Percentiles rank a stretch among this genome's conserved stretches.
phyloP scores from a whole-genome alignment of 2,113 vertebrate species.

The Trogon melanurus region DNA sequence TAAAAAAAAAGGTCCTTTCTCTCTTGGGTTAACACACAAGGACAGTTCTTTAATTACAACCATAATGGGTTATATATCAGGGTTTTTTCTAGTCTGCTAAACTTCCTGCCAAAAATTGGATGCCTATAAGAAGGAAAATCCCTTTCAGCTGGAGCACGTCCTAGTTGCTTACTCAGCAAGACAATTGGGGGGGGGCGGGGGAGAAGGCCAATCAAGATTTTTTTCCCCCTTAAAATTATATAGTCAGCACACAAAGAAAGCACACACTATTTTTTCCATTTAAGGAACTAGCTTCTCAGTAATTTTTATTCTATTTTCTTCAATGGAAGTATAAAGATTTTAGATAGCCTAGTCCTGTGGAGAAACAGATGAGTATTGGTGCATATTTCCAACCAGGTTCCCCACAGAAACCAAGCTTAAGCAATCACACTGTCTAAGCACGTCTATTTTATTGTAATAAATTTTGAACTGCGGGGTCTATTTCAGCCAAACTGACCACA shows the following conservation, averaged over 20 bases:
- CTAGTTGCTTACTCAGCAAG: background rate
- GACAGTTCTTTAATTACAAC: background rate
- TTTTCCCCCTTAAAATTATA: background rate
- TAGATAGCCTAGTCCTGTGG: background rate
- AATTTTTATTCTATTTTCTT: background rate
- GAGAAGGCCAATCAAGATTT: background rate
- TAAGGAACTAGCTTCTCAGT: background rate
- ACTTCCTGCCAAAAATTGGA: background rate
- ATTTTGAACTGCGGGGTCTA: background rate
- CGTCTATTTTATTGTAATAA: background rate
- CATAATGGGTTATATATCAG: background rate
- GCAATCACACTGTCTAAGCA: background rate
- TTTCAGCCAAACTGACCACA: background rate
- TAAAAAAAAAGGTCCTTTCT: background rate
- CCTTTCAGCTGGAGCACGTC: background rate
- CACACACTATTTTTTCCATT: background rate
- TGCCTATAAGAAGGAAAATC: background rate
- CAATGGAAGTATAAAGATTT: background rate
- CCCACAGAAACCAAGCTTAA: background rate
- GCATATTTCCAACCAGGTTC: background rate
- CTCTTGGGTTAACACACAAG: background rate
- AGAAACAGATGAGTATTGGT: background rate
- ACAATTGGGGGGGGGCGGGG: background rate
- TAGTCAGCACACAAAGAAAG: background rate
- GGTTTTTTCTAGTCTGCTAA: background rate